phyloP scores from a whole-genome alignment of 1,140 invertebrate species.

The Harlomillsia oculata region DNA sequence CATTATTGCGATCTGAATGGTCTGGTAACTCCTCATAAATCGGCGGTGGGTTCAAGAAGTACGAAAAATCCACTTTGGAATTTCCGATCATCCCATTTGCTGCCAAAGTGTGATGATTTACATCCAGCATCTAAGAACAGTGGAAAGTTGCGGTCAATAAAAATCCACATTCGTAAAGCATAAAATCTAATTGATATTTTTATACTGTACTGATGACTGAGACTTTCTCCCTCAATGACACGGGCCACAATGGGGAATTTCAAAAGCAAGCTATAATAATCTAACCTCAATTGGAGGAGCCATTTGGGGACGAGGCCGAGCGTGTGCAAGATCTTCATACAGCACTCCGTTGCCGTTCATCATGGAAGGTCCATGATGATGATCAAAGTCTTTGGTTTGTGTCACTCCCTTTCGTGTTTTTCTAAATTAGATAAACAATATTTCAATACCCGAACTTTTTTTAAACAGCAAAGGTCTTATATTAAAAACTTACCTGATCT shows the following conservation, averaged over 20 bases:
- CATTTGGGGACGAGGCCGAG: slow-evolving; percentile 29
- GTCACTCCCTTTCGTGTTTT: slow-evolving; percentile 34
- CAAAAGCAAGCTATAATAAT: neutral
- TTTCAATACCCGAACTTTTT: neutral
- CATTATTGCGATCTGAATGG: slow-evolving; percentile 34
- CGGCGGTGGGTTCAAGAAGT: slow-evolving; percentile 35
- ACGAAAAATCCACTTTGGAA: slow-evolving; percentile 35
- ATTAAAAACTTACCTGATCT: neutral
- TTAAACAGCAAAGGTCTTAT: neutral
- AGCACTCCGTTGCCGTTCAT: slow-evolving; percentile 31
- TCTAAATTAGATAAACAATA: slow-evolving; percentile 21
- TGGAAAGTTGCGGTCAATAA: neutral
- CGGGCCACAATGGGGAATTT: neutral
- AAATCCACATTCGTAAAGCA: neutral
- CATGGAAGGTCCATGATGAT: slow-evolving; percentile 28
- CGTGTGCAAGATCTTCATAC: slow-evolving; percentile 34
- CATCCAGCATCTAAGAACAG: slow-evolving; percentile 32
- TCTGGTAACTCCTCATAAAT: slow-evolving; percentile 36
- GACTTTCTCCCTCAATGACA: neutral
- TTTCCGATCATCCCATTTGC: slow-evolving; percentile 29
- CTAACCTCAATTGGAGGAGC: slow-evolving; percentile 34
- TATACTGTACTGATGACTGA: neutral
- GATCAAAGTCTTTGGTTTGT: slow-evolving; percentile 35
- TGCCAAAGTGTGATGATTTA: slow-evolving; percentile 26
- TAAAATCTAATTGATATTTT: neutral